Evolutionary conservation across 2,888 invertebrate genomes (phyloP).

Genomic region (Caenorhabditis sinica): DNA sequence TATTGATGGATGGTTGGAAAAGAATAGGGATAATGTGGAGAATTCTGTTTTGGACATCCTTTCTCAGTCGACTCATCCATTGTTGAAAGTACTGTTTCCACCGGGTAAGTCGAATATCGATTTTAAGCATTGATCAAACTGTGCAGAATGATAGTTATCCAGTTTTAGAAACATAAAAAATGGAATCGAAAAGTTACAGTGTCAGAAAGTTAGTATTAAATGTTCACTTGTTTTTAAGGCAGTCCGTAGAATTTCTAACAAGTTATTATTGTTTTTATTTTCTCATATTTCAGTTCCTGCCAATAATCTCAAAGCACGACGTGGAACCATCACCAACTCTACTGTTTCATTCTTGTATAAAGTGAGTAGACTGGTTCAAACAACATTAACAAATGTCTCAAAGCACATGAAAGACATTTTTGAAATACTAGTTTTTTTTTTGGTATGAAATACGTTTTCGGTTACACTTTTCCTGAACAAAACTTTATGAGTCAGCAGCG

Average conservation of each 20-base stretch:
- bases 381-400: background rate
- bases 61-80: conserved; percentile 74
- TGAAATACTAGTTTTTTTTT: no score
- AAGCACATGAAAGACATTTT: no score
- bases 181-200: no score
- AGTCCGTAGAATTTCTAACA: background rate
- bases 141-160: background rate
- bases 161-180: background rate
- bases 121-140: background rate
- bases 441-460: no score
- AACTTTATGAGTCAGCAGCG: no score
- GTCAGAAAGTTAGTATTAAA: no score
- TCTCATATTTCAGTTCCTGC: conserved; percentile 39
- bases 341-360: conserved; percentile 73
- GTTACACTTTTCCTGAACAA: no score
- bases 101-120: conserved; percentile 55
- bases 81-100: conserved; percentile 77
- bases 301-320: conserved; percentile 53
- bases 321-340: conserved; percentile 72
- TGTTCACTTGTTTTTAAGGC: no score
- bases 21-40: conserved; percentile 83
- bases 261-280: background rate
- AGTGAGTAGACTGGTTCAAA: conserved; percentile 38
- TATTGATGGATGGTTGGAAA: conserved; percentile 85
- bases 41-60: conserved; percentile 83